Percentiles rank a stretch among this genome's conserved stretches.
Evolutionary conservation across 1,140 invertebrate species (phyloP).

Genomic region (Lepidurus couesii): DNA sequence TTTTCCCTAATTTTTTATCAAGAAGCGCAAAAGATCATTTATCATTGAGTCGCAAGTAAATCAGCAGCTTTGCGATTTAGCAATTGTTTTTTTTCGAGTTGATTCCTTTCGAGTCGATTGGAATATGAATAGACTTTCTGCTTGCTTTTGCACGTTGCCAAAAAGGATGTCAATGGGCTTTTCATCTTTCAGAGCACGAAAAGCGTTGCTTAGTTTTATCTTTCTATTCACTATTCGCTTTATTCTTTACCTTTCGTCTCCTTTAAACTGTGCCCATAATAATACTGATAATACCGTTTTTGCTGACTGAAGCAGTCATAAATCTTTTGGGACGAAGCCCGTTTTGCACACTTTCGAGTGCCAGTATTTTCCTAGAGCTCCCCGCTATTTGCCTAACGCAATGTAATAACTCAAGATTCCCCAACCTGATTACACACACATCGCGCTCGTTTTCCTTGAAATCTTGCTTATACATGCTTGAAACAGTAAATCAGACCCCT

Average conservation of each 20-base stretch:
- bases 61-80: too few relatives aligned
- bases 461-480: background rate
- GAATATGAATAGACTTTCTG: too few relatives aligned
- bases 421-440: background rate
- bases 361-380: background rate
- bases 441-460: background rate
- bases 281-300: background rate
- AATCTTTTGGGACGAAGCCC: background rate
- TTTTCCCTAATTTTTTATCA: background rate
- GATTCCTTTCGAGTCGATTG: too few relatives aligned
- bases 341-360: background rate
- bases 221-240: background rate
- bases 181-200: too few relatives aligned
- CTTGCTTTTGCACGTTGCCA: too few relatives aligned
- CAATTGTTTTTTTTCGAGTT: too few relatives aligned
- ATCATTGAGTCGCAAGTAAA: too few relatives aligned
- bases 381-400: background rate
- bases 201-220: too few relatives aligned
- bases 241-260: background rate
- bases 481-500: background rate
- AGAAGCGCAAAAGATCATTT: too few relatives aligned
- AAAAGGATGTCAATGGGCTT: too few relatives aligned
- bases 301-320: background rate
- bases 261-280: background rate
- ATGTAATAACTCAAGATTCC: background rate